Percentiles rank a stretch among this genome's conserved stretches.
phyloP scores from a whole-genome alignment of 2,797 vertebrate genomes.

The Coreius guichenoti region DNA sequence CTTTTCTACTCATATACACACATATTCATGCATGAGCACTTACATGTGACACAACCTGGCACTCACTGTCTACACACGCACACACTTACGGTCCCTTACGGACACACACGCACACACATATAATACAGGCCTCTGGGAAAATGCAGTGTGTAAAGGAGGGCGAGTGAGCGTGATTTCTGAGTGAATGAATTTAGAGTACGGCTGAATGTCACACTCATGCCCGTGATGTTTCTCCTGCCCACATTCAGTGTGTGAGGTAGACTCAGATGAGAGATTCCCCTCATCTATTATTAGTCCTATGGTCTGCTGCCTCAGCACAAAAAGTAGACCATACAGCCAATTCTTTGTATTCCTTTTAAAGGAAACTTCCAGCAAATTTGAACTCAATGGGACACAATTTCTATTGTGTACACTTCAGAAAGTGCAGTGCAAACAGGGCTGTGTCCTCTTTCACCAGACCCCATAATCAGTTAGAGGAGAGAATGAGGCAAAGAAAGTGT shows the following conservation, averaged over 20 bases:
- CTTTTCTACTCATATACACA: constrained; percentile 65
- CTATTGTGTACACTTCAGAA: constrained; percentile 74
- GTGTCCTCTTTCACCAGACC: constrained; percentile 62
- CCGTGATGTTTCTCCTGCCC: constrained; percentile 13
- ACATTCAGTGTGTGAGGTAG: constrained; percentile 25
- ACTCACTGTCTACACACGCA: constrained; percentile 23
- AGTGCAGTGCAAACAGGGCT: constrained; percentile 69
- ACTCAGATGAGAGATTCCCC: constrained; percentile 30
- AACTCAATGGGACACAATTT: constrained; percentile 74
- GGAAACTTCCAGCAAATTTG: constrained; percentile 76
- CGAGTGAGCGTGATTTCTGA: constrained; percentile 46
- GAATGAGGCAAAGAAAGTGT: background rate
- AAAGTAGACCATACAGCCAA: constrained; percentile 69
- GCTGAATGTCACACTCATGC: constrained; percentile 44
- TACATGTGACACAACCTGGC: constrained; percentile 51
- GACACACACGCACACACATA: constrained; percentile 18
- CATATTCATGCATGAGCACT: constrained; percentile 64
- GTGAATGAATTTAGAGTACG: constrained; percentile 49
- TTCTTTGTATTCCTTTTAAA: constrained; percentile 77
- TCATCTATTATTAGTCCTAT: constrained; percentile 55
- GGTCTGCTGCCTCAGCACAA: constrained; percentile 76
- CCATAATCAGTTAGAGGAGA: constrained; percentile 39
- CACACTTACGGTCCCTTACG: background rate
- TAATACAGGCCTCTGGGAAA: constrained; percentile 52
- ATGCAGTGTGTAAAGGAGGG: constrained; percentile 49